phyloP scores from a whole-genome alignment of 1,140 invertebrate species.

The Charaxes varanes region DNA sequence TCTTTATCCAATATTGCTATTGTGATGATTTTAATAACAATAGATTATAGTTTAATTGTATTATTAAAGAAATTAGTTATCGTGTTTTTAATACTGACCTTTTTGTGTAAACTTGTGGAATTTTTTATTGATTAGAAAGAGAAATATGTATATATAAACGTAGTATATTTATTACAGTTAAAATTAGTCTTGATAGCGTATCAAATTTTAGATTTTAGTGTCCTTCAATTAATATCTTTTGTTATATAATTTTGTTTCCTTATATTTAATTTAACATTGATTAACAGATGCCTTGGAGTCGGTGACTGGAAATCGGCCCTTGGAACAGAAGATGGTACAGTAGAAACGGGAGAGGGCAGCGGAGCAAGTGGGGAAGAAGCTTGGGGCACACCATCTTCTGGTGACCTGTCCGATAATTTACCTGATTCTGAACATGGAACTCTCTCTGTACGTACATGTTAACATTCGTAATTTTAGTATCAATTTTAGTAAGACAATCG shows the following conservation, averaged over 20 bases:
- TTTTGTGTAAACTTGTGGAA: too few relatives aligned
- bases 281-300: slow-evolving; percentile 61
- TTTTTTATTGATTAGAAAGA: too few relatives aligned
- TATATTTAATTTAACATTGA: background rate
- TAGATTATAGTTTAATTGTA: too few relatives aligned
- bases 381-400: slow-evolving; percentile 90
- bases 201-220: slow-evolving; percentile 3
- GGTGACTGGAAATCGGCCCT: slow-evolving; percentile 76
- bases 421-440: slow-evolving; percentile 79
- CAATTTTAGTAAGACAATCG: too few relatives aligned
- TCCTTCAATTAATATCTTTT: slow-evolving; percentile 1
- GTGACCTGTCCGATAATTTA: slow-evolving; percentile 85
- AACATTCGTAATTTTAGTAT: background rate
- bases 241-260: background rate
- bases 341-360: slow-evolving; percentile 84
- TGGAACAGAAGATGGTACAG: slow-evolving; percentile 82
- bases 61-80: too few relatives aligned
- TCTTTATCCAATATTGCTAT: too few relatives aligned
- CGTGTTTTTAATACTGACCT: too few relatives aligned
- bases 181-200: background rate
- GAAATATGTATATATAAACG: too few relatives aligned
- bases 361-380: slow-evolving; percentile 88
- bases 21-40: too few relatives aligned
- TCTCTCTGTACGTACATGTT: slow-evolving; percentile 73
- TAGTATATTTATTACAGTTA: background rate